Percentiles rank a stretch among this genome's conserved stretches.
Evolutionary conservation across 2,113 vertebrate species (phyloP).

Genomic region (Leucopsar rothschildi): DNA sequence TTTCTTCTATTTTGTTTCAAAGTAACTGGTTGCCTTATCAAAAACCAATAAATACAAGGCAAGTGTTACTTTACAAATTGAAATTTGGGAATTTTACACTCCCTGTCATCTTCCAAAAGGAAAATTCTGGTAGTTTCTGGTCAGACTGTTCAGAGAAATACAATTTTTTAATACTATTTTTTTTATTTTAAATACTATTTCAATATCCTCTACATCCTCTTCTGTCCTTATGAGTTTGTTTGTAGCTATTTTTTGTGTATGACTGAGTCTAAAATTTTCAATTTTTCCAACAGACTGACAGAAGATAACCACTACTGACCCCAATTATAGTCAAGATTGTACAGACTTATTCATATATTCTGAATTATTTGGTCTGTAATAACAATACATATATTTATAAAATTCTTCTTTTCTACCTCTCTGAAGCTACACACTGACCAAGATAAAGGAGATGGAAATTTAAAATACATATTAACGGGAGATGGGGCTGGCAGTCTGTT

Average conservation of each 20-base stretch:
- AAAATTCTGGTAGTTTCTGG: background rate
- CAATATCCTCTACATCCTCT: background rate
- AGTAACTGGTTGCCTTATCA: background rate
- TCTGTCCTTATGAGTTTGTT: background rate
- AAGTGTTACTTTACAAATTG: background rate
- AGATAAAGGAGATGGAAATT: constrained; percentile 91
- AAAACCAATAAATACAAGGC: background rate
- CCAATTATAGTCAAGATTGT: background rate
- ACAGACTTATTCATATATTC: background rate
- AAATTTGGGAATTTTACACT: background rate
- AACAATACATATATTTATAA: constrained; percentile 63
- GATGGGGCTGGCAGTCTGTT: constrained; percentile 94
- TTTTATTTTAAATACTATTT: background rate
- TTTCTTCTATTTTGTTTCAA: background rate
- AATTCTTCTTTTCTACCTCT: constrained; percentile 67
- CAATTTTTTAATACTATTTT: background rate
- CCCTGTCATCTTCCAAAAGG: background rate
- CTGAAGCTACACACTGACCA: constrained; percentile 95
- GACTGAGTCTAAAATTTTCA: background rate
- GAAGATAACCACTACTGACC: constrained; percentile 18
- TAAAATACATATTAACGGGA: constrained; percentile 94
- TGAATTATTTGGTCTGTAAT: constrained; percentile 42
- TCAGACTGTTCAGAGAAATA: background rate
- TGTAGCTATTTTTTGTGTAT: background rate
- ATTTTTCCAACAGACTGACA: background rate